Conservation (phyloP, 2,888 invertebrate genomes). For the Eustalomyia histrio region DNA sequence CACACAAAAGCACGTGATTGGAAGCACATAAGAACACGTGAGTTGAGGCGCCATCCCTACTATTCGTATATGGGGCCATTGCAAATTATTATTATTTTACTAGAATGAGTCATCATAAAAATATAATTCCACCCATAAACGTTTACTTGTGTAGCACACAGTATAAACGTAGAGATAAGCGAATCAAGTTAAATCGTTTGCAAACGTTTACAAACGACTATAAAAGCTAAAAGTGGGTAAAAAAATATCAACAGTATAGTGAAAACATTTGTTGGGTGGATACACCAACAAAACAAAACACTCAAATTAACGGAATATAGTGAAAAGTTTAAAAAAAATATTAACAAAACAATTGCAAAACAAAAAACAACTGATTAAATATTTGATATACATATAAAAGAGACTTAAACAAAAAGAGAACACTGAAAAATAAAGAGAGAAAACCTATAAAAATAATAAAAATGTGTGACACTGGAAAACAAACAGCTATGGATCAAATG, state of each 20-base stretch:
- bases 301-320: neutral
- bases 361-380: slow-evolving; percentile 2
- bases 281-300: neutral
- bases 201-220: slow-evolving; percentile 51
- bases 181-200: neutral
- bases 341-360: neutral
- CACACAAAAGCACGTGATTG: too few species aligned
- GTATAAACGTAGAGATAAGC: slow-evolving; percentile 23
- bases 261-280: neutral
- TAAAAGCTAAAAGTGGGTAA: slow-evolving; percentile 42
- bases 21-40: too few species aligned
- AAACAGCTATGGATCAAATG: slow-evolving; percentile 24
- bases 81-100: too few species aligned
- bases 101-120: too few species aligned
- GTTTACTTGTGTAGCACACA: slow-evolving; percentile 10
- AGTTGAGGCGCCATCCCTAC: too few species aligned
- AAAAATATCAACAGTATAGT: slow-evolving; percentile 25
- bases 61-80: too few species aligned
- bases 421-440: neutral
- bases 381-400: too few species aligned
- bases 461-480: slow-evolving; percentile 67
- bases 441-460: neutral
- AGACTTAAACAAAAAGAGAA: neutral
- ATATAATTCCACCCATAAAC: slow-evolving; percentile 19
- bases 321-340: neutral